These are phyloP conservation scores for Megastigmus dorsalis DNA, from an alignment of 2,888 invertebrate genomes.

Conservation along the genomic window DNA sequence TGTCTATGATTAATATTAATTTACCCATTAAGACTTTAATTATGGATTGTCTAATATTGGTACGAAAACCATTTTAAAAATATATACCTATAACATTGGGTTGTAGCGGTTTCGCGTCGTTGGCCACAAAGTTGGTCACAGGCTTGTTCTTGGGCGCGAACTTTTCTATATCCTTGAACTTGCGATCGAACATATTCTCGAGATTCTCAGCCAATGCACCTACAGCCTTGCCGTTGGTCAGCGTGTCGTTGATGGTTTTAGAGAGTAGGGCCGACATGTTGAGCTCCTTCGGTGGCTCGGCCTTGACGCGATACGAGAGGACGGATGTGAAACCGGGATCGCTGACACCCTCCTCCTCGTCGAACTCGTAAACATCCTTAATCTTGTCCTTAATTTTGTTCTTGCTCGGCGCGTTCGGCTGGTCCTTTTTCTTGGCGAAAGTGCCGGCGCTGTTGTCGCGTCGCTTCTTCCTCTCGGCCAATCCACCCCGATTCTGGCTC, in stretches of 20 bases:
- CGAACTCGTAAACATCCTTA: slow-evolving; percentile 72
- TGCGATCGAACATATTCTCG: slow-evolving; percentile 63
- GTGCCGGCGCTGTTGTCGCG: slow-evolving; percentile 56
- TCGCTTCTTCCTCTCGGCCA: slow-evolving; percentile 69
- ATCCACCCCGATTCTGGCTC: slow-evolving; percentile 63
- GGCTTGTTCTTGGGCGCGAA: slow-evolving; percentile 69
- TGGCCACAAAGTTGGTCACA: slow-evolving; percentile 64
- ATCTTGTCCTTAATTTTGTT: too few species aligned
- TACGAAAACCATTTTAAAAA: background rate
- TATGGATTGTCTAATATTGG: too few species aligned
- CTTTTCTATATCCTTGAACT: slow-evolving; percentile 68
- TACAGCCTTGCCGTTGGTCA: slow-evolving; percentile 36
- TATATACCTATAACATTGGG: slow-evolving; percentile 53
- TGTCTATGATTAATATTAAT: too few species aligned
- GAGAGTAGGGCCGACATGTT: slow-evolving; percentile 40
- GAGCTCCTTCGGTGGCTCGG: slow-evolving; percentile 21
- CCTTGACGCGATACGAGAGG: slow-evolving; percentile 66
- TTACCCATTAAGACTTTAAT: background rate
- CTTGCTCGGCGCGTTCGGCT: slow-evolving; percentile 31
- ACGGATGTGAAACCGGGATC: slow-evolving; percentile 61
- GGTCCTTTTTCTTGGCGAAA: slow-evolving; percentile 25
- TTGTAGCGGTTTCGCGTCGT: slow-evolving; percentile 58
- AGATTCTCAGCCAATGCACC: slow-evolving; percentile 33
- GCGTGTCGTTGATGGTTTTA: slow-evolving; percentile 46
- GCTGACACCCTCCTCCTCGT: slow-evolving; percentile 70